Evolutionary conservation across 1,140 invertebrate species (phyloP), one percentile per base, ranked within the genome.

Genomic region (Drosophila pruinosa): DNA sequence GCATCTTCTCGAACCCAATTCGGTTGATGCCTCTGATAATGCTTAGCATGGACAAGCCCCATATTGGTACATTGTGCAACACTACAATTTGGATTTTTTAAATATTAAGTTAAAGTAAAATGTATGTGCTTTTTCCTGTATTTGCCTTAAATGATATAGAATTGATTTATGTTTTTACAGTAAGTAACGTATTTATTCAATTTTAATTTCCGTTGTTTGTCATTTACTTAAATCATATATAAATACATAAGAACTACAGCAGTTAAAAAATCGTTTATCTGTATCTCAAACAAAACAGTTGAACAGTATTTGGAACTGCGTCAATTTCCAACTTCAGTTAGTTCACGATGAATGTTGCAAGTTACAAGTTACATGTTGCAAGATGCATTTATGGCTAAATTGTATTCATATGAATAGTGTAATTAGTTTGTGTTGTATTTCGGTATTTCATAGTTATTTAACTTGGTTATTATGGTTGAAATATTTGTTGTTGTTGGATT

Each of bases 401-500:
- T 68, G 17, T 34, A 59, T 68, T 21, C 45, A 7, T 68, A 54
- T 67, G 43, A 7, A 26, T 47, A 45, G 3, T 26, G 24, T 41
- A 63, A 63, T 57, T 47, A 22, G 43, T 47, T 47, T 36, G 24
- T 12, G 48, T 47, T 24, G 22, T 12, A 2, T 52, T 31, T 3
- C 14, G 21, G 17, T 41, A 4, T 39, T 2, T 45, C 39, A n/a
- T 48, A 28, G 26, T 36, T 54, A 14, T 52, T 31, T 34, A 34
- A 34, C n/a, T 53, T 64, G 62, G 39, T 31, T 71, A 57, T 63
- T 62, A 69, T 39, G 62, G 47, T 45, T 69, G 43, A 62, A 62
- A 26, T 72, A 50, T 65, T 41, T 53, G 7, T 56, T 57, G 28
- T 75, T 72, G 64, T 68, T 86, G 72, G 81, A 77, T 86, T 85